Evolutionary conservation across 2,888 invertebrate species (phyloP), one percentile per base, ranked within the genome.

Genomic region (Chorisops tibialis): DNA sequence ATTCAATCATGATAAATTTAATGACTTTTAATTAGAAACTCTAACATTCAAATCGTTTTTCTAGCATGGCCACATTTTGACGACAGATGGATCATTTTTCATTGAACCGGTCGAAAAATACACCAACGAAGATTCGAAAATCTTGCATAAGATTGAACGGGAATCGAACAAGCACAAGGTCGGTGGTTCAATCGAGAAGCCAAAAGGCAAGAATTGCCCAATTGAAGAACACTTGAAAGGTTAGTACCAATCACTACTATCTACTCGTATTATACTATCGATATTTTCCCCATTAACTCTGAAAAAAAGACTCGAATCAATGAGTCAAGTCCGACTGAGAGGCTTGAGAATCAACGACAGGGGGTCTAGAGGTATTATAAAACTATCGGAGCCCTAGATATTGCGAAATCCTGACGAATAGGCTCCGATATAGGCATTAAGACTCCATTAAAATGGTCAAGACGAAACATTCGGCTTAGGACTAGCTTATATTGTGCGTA

Each of bases 41-140:
- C 38, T 38, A 30, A 3, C 30, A 7, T 38, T 38, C 52, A 39
- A 39, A 21, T 52, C 14, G 7, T 19, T 3, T 56, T 80, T 80
- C 51, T 79, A 88, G 88, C 86, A 84, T 63, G 88, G 88, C 62
- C 86, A 86, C 75, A 85, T 88, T 70, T 82, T 82, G 71, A 87
- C 87, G 21, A 82, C 83, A 60, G 81, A 81, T 67, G 86, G 83
- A 65, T 84, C 82, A 68, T 86, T 84, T 75, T 83, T 85, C 73
- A 88, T 88, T 68, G 83, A 86, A 72, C 88, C 88, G 14, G 80
- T 80, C 30, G 84, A 86, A 70, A 75, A 78, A 61, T 78, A 77
- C 63, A 75, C 74, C 65, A 75, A 76, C 66, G 75, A 76, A 61
- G 70, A 73, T 68, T 70, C 75, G 41, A 78, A 77, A 67, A 76